These are phyloP conservation scores for Melanotaenia parkinsoni DNA, from an alignment of 2,797 vertebrate genomes.

Conservation along the genomic window DNA sequence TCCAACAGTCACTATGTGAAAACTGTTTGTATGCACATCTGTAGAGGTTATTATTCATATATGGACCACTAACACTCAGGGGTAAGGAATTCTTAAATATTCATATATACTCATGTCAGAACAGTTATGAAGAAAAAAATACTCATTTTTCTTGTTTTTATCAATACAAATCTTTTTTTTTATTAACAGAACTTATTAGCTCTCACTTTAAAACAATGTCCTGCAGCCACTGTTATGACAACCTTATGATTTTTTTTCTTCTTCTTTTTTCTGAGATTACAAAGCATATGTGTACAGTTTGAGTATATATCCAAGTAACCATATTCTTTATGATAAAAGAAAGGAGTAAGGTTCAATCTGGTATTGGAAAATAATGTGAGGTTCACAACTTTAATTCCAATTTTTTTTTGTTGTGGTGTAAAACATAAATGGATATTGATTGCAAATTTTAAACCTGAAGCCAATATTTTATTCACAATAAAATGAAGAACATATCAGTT, in stretches of 20 bases:
- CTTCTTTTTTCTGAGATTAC: neutral
- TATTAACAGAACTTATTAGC: neutral
- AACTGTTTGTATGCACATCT: slow-evolving; percentile 23
- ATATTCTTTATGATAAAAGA: neutral
- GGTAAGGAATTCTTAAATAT: slow-evolving; percentile 4
- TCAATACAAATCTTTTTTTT: slow-evolving; percentile 37
- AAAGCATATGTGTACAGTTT: neutral
- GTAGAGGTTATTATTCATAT: slow-evolving; percentile 15
- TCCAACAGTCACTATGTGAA: slow-evolving; percentile 18
- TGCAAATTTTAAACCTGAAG: neutral
- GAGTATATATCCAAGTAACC: neutral
- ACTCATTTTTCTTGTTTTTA: slow-evolving; percentile 20
- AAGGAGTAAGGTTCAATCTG: neutral
- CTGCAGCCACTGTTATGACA: neutral
- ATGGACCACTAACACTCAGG: slow-evolving; percentile 57
- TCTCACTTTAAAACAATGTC: neutral
- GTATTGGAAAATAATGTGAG: too few relatives aligned
- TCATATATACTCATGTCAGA: neutral
- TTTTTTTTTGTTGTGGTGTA: too few relatives aligned
- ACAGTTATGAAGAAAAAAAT: slow-evolving; percentile 22
- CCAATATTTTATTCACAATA: too few relatives aligned
- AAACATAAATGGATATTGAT: neutral
- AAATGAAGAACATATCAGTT: too few relatives aligned
- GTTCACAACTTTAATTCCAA: too few relatives aligned
- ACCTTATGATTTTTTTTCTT: slow-evolving; percentile 3